Conservation (phyloP, 2,797 vertebrate genomes). For the Muscicapa comitata region DNA sequence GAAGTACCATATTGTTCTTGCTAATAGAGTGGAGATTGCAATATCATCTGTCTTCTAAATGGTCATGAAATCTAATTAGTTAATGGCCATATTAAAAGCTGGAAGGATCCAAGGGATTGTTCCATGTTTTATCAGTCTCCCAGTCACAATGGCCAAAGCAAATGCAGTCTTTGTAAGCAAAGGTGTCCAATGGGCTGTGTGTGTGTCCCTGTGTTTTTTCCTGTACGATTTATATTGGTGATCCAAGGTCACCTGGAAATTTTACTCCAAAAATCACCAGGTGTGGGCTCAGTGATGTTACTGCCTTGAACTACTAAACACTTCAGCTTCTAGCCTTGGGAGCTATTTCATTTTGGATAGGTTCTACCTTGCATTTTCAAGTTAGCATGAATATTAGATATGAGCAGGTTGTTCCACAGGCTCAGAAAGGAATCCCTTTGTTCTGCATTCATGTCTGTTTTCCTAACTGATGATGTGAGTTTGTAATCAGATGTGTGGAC, state of each 20-base stretch:
- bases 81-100: neutral
- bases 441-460: neutral
- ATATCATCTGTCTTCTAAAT: neutral
- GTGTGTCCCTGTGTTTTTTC: neutral
- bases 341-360: neutral
- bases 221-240: neutral
- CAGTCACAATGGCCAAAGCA: neutral
- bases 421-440: constrained; percentile 18
- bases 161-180: neutral
- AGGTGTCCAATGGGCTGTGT: neutral
- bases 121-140: neutral
- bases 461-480: neutral
- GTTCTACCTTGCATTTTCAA: neutral
- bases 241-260: neutral
- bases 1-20: neutral
- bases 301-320: neutral
- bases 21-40: neutral
- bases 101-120: neutral
- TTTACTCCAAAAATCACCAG: neutral
- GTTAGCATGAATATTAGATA: neutral
- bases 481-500: constrained; percentile 21
- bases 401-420: neutral
- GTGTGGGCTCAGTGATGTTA: neutral
- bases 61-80: neutral
- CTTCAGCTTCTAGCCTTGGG: neutral